Conservation (phyloP, 2,797 vertebrate species). For the Coregonus sp. region DNA sequence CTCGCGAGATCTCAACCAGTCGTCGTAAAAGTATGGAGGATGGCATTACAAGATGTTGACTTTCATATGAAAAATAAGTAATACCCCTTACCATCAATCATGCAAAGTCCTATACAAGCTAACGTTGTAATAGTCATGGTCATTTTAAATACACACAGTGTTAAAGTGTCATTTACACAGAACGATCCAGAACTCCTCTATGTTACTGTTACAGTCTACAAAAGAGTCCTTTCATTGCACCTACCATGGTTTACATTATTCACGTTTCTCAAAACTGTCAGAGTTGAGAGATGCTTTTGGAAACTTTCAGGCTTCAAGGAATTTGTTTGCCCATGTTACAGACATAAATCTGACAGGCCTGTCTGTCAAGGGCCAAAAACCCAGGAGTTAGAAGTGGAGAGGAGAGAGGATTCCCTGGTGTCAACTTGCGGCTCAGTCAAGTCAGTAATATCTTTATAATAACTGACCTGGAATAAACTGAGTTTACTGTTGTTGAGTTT, state of each 20-base stretch:
- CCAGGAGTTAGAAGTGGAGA: too few species aligned
- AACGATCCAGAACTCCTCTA: not conserved
- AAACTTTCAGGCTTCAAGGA: not conserved
- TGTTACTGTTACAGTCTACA: not conserved
- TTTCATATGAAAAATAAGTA: not conserved
- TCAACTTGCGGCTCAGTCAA: too few species aligned
- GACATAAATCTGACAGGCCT: too few species aligned
- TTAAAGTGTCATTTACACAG: not conserved
- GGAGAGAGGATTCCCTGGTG: too few species aligned
- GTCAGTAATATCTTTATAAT: too few species aligned
- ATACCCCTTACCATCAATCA: not conserved
- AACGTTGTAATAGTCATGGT: not conserved
- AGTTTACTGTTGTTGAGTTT: too few species aligned
- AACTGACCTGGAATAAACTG: too few species aligned
- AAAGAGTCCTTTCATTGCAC: not conserved
- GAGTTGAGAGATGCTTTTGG: not conserved
- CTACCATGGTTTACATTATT: slow-evolving; percentile 11
- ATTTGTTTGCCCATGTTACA: not conserved
- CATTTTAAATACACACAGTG: not conserved
- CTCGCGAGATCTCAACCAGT: slow-evolving; percentile 69
- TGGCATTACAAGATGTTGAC: not conserved
- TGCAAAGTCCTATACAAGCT: not conserved
- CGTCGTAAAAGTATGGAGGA: not conserved
- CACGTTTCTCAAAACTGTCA: too few species aligned
- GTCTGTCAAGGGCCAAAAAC: not conserved